These are phyloP conservation scores for Neomonachus schauinslandi DNA, from an alignment of 2,113 vertebrate species.

Conservation along the genomic window DNA sequence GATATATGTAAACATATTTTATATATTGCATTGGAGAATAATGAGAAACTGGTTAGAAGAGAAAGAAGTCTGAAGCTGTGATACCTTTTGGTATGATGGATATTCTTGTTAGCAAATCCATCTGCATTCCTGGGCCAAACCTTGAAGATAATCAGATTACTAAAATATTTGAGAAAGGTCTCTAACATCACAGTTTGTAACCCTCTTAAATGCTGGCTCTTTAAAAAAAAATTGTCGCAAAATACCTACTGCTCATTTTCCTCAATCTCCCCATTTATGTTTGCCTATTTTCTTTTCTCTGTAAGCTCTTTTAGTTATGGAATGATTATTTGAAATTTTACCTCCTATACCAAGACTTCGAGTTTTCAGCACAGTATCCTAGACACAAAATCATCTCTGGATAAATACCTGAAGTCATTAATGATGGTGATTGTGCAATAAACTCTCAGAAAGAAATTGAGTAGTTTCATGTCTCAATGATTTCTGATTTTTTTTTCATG, in stretches of 20 bases:
- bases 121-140: neutral
- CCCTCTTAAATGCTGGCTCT: neutral
- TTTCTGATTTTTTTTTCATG: slow-evolving; percentile 18
- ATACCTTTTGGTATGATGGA: neutral
- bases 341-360: neutral
- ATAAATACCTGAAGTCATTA: slow-evolving; percentile 29
- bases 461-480: neutral
- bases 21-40: neutral
- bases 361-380: neutral
- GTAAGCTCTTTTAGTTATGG: neutral
- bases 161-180: neutral
- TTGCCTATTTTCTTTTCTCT: neutral
- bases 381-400: neutral
- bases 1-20: neutral
- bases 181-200: neutral
- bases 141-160: neutral
- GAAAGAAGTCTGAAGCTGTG: neutral
- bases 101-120: neutral
- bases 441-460: neutral
- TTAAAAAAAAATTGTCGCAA: neutral
- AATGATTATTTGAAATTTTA: slow-evolving; percentile 45
- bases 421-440: neutral
- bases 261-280: neutral
- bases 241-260: neutral
- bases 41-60: neutral